A percentile compares a stretch with the other conserved stretches of the same genome.
These are phyloP conservation scores for Graphium colonna DNA, from an alignment of 2,888 invertebrate species.

Conservation along the genomic window DNA sequence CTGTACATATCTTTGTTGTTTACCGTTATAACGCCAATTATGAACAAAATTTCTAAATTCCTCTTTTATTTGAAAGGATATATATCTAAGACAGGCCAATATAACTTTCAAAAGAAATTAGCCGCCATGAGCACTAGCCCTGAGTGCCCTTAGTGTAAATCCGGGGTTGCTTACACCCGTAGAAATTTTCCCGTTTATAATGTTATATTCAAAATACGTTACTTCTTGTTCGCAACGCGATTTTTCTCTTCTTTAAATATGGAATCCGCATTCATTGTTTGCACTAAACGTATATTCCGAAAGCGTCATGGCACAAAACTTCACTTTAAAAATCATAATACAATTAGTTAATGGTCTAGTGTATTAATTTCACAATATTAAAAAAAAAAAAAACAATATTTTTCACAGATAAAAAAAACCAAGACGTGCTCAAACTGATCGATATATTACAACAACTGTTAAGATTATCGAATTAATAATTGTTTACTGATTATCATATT, in stretches of 20 bases:
- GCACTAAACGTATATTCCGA: constrained; percentile 43
- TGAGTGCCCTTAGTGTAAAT: too few relatives aligned
- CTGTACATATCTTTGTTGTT: too few relatives aligned
- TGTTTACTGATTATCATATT: constrained; percentile 1
- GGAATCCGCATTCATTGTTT: constrained; percentile 56
- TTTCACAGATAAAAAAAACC: constrained; percentile 4
- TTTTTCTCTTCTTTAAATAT: constrained; percentile 55
- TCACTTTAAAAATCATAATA: constrained; percentile 38
- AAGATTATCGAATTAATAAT: constrained; percentile 19
- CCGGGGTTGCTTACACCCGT: too few relatives aligned
- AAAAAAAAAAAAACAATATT: constrained; percentile 1
- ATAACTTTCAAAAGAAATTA: too few relatives aligned
- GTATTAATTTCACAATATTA: constrained; percentile 12
- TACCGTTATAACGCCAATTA: too few relatives aligned
- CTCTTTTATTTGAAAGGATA: too few relatives aligned
- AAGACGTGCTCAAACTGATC: constrained; percentile 14
- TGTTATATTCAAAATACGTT: too few relatives aligned
- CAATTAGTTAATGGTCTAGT: neutral
- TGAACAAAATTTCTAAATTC: too few relatives aligned
- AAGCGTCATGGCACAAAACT: constrained; percentile 45
- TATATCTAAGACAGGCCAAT: too few relatives aligned
- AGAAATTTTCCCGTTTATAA: too few relatives aligned
- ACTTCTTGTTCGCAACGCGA: constrained; percentile 58
- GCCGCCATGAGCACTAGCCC: too few relatives aligned
- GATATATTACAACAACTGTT: constrained; percentile 20